Evolutionary conservation across 2,888 invertebrate species (phyloP).

Genomic region (Ichneumon xanthorius): DNA sequence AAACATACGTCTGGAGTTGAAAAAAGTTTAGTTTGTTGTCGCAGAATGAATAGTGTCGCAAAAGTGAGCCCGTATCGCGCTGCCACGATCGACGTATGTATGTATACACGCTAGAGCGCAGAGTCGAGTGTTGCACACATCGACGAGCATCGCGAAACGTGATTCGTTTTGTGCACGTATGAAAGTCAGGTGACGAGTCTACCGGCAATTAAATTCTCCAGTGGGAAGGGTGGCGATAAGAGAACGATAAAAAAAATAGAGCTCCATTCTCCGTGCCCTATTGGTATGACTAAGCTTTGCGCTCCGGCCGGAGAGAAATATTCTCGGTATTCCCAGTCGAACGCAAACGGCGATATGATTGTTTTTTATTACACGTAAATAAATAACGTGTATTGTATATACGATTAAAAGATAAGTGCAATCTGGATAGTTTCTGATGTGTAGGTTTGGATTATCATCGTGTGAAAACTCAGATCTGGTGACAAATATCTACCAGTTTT

Average conservation of each 20-base stretch:
- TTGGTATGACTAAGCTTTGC: slow-evolving; percentile 1
- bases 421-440: too few relatives aligned
- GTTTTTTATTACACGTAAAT: neutral
- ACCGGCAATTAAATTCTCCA: slow-evolving; percentile 27
- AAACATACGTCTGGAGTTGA: too few relatives aligned
- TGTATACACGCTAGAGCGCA: neutral
- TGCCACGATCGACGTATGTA: slow-evolving; percentile 17
- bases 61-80: slow-evolving; percentile 24
- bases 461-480: too few relatives aligned
- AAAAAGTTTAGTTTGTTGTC: slow-evolving; percentile 13
- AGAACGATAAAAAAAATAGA: slow-evolving; percentile 26
- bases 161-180: neutral
- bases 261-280: slow-evolving; percentile 1
- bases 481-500: too few relatives aligned
- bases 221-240: slow-evolving; percentile 34
- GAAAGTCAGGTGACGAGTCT: slow-evolving; percentile 9
- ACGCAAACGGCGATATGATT: neutral
- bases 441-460: too few relatives aligned
- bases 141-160: neutral
- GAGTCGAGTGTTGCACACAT: neutral
- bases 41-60: slow-evolving; percentile 18
- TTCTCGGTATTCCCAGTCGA: neutral
- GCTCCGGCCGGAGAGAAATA: neutral
- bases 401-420: too few relatives aligned
- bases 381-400: too few relatives aligned